These are phyloP conservation scores for Octopus bimaculoides DNA, from an alignment of 1,140 invertebrate genomes.

Conservation along the genomic window DNA sequence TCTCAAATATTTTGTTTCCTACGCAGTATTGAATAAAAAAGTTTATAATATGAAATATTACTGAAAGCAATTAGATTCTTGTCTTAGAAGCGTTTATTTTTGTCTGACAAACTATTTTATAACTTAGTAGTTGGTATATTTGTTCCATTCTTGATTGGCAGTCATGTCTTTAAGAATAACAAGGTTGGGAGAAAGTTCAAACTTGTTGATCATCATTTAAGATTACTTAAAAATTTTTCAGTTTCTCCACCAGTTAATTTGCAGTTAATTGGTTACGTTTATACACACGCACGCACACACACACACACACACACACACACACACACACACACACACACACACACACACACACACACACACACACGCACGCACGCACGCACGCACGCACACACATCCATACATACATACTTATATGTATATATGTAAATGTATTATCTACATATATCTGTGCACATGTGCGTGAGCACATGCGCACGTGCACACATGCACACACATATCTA, in stretches of 20 bases:
- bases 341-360: background rate
- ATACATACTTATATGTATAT: too few species aligned
- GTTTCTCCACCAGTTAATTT: background rate
- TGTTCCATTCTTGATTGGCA: too few species aligned
- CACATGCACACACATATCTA: background rate
- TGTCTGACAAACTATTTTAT: too few species aligned
- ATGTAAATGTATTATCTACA: too few species aligned
- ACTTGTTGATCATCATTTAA: background rate
- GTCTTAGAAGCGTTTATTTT: too few species aligned
- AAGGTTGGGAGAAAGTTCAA: background rate
- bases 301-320: background rate
- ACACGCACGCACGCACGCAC: background rate
- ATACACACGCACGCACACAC: background rate
- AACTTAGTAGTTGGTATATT: too few species aligned
- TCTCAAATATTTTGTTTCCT: too few species aligned
- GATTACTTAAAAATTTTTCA: background rate
- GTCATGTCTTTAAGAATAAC: too few species aligned
- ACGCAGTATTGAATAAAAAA: too few species aligned
- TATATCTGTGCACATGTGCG: background rate
- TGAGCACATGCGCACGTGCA: background rate
- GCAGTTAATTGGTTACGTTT: background rate
- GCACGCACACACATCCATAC: background rate
- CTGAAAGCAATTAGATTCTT: too few species aligned
- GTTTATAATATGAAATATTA: too few species aligned
- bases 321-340: background rate